Evolutionary conservation across 2,113 vertebrate genomes (phyloP), one percentile per base, ranked within the genome.

Genomic region (Coptodon rendalli): DNA sequence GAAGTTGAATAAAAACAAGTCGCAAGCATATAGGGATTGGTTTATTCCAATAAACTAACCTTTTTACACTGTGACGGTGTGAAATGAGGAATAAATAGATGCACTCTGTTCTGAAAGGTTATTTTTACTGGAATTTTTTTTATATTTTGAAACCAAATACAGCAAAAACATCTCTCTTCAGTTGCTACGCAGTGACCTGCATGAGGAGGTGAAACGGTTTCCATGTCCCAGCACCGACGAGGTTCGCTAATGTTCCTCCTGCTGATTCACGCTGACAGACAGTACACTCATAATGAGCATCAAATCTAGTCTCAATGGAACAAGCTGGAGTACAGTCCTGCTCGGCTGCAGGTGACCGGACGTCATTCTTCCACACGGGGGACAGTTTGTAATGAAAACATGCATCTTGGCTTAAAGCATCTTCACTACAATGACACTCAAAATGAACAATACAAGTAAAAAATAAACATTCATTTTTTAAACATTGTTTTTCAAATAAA

Each of bases 1-100:
- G 17, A 59, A 43, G 57, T 34, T 9, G 3, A 84, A 91, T 84
- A 85, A 88, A 89, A 91, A 89, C 45, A 86, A 86, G 57, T 38
- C 2, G 9, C 48, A 43, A 66, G 52, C 84, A 84, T 87, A 85
- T 63, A 86, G 78, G 38, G 73, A 57, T 61, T 45, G 80, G 86
- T 95, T 95, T 95, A 95, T 94, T 95, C 86, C 90, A 89, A 89
- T 56, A 89, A 90, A 83, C 89, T 83, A 79, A 43, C 80, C 31
- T 83, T 80, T 90, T 66, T 80, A 89, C 88, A 90, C 22, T 2
- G n/a, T 87, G 84, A 82, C 52, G 29, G 59, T 9, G 19, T 90
- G 90, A 90, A 89, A 91, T 88, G 78, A 88, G 7, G 85, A 94
- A 95, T 94, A 94, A 95, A 94, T 94, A 89, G 81, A 88, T 76